phyloP scores from a whole-genome alignment of 2,797 vertebrate species.

The Phataginus tetradactyla region DNA sequence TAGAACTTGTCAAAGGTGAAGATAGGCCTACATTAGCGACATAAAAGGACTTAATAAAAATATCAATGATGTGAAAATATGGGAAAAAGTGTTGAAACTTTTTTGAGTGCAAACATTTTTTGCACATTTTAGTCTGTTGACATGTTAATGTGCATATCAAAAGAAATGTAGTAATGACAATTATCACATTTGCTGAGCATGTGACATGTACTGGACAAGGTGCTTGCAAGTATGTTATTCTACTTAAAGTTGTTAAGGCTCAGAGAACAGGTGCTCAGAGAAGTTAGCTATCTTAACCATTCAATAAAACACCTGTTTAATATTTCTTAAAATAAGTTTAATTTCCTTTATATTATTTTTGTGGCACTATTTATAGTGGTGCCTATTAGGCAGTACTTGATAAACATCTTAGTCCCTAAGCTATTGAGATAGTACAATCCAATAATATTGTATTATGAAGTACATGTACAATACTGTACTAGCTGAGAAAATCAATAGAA shows the following conservation, averaged over 20 bases:
- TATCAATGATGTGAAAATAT: neutral
- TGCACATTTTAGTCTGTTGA: neutral
- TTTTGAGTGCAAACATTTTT: neutral
- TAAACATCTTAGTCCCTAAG: conserved; percentile 35
- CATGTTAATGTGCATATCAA: neutral
- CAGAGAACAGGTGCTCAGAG: neutral
- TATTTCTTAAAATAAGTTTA: neutral
- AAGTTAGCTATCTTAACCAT: neutral
- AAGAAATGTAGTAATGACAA: neutral
- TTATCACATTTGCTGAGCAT: neutral
- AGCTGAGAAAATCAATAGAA: conserved; percentile 61
- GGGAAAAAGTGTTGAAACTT: neutral
- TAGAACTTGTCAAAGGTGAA: neutral
- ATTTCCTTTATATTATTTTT: neutral
- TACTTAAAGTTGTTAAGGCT: neutral
- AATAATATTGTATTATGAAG: conserved; percentile 57
- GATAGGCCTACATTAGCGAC: neutral
- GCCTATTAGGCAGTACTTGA: neutral
- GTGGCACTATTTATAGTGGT: neutral
- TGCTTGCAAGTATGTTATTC: neutral
- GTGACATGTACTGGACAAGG: neutral
- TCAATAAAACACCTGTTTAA: neutral
- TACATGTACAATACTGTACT: neutral
- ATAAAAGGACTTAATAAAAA: neutral
- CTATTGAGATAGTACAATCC: conserved; percentile 51